Conservation (phyloP, 53 echinoderm and acorn worm genomes). For the Holothuria leucospilota region DNA sequence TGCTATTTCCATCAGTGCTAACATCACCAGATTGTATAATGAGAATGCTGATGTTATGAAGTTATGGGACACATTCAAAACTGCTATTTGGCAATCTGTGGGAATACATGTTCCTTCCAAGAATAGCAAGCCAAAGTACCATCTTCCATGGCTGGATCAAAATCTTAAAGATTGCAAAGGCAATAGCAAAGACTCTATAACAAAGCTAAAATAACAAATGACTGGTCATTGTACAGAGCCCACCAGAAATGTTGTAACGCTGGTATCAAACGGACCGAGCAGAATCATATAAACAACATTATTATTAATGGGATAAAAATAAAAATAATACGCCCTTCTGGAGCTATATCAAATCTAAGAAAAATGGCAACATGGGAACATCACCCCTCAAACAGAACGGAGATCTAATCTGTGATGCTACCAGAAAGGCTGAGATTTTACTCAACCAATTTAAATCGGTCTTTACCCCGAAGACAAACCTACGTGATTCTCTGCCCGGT, state of each 20-base stretch:
- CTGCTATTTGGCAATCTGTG: background rate
- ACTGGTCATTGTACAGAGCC: background rate
- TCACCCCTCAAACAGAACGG: background rate
- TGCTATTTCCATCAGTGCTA: background rate
- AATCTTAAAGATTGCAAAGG: background rate
- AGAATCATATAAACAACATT: background rate
- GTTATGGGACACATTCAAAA: constrained; percentile 13
- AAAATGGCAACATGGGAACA: background rate
- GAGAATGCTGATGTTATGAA: background rate
- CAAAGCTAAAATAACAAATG: background rate
- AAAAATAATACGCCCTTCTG: background rate
- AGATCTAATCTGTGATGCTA: no score
- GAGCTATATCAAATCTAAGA: background rate
- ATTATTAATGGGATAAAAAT: constrained; percentile 4
- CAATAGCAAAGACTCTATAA: constrained; percentile 16
- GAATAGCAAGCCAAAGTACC: background rate
- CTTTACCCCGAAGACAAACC: background rate
- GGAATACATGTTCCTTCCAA: constrained; percentile 3
- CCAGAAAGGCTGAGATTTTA: background rate
- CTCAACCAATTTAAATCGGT: constrained; percentile 17
- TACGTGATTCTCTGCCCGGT: no score
- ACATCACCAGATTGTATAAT: background rate
- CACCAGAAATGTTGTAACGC: background rate
- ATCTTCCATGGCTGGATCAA: no score
- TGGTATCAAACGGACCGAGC: background rate